Percentiles rank a stretch among this genome's conserved stretches.
These are phyloP conservation scores for Styela plicata DNA, from an alignment of 23 tunicate genomes.

Conservation along the genomic window DNA sequence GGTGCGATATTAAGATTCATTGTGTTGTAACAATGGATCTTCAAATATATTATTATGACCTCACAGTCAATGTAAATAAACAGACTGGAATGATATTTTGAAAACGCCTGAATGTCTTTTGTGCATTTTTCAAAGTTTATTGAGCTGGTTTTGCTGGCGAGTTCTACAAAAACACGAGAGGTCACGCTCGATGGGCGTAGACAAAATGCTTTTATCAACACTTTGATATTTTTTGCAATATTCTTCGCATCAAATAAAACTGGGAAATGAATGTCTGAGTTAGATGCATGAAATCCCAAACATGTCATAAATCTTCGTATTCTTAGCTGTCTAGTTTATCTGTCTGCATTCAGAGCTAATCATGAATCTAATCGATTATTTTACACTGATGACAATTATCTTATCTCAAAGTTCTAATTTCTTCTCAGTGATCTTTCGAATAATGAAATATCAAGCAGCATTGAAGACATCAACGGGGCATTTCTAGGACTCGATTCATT, in stretches of 20 bases:
- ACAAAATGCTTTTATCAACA: not conserved
- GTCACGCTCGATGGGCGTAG: not conserved
- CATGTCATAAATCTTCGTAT: no score
- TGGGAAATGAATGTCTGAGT: not conserved
- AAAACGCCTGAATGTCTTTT: not conserved
- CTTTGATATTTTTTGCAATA: not conserved
- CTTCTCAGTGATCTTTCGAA: constrained; percentile 55
- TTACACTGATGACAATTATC: no score
- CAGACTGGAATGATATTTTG: not conserved
- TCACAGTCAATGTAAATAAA: not conserved
- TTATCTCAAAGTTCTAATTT: not conserved
- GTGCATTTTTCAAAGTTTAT: not conserved
- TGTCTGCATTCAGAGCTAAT: no score
- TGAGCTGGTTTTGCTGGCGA: not conserved
- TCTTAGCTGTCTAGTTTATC: no score
- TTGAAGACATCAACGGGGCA: constrained; percentile 65
- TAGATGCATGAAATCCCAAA: not conserved
- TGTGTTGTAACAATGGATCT: not conserved
- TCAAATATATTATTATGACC: not conserved
- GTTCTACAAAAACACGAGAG: not conserved
- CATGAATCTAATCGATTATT: no score
- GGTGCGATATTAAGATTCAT: not conserved
- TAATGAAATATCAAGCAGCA: constrained; percentile 67
- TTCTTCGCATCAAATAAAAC: not conserved
- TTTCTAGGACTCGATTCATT: constrained; percentile 40